Conservation (phyloP, 2,888 invertebrate species). For the Nycteola revayana region DNA sequence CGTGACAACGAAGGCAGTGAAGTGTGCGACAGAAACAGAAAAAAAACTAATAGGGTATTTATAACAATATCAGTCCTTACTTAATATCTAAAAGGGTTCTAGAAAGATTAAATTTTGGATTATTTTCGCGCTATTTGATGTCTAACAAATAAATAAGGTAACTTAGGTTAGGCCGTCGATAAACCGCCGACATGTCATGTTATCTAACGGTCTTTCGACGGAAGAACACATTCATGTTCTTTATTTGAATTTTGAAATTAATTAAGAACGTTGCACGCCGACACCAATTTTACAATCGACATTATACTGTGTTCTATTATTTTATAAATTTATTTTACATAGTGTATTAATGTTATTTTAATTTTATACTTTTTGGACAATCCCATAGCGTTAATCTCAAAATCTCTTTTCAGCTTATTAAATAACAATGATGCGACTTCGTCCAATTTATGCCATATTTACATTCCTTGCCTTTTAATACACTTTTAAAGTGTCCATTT, state of each 20-base stretch:
- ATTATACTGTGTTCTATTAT: too few relatives aligned
- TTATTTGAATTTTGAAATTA: conserved; percentile 30
- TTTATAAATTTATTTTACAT: too few relatives aligned
- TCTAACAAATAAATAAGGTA: conserved; percentile 65
- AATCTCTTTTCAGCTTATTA: too few relatives aligned
- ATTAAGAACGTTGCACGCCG: conserved; percentile 42
- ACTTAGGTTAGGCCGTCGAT: conserved; percentile 45
- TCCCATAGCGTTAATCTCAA: too few relatives aligned
- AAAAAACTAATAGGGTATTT: conserved; percentile 49
- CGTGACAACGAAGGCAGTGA: conserved; percentile 53
- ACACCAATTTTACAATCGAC: too few relatives aligned
- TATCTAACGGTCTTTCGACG: conserved; percentile 9
- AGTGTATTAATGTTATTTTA: too few relatives aligned
- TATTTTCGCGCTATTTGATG: conserved; percentile 46
- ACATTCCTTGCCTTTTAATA: conserved; percentile 14
- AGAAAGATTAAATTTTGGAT: conserved; percentile 34
- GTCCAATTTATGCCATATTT: conserved; percentile 18
- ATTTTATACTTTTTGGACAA: too few relatives aligned
- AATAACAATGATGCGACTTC: too few relatives aligned
- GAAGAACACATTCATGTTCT: conserved; percentile 27
- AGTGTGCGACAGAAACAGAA: conserved; percentile 30
- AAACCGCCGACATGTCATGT: conserved; percentile 17
- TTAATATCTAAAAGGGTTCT: conserved; percentile 61
- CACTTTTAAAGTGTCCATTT: conserved; percentile 27
- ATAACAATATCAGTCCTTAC: conserved; percentile 76